Evolutionary conservation across 1,140 invertebrate genomes (phyloP).

Genomic region (Mya arenaria): DNA sequence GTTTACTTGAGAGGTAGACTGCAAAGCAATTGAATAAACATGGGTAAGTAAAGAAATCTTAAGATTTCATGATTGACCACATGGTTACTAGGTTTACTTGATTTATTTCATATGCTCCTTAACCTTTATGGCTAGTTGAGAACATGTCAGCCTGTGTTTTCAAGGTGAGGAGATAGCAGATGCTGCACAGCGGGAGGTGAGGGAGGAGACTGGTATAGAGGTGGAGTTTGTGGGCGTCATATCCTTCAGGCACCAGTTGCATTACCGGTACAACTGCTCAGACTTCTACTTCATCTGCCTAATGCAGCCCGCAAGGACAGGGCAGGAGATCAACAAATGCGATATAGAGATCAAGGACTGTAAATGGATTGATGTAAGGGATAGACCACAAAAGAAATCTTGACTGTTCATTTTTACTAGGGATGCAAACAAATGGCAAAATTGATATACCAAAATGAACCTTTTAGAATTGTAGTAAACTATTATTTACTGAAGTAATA

Average conservation of each 20-base stretch:
- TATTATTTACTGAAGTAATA: no score
- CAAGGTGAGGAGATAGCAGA: conserved; percentile 90
- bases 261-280: conserved; percentile 89
- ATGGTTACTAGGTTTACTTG: no score
- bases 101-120: no score
- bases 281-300: conserved; percentile 92
- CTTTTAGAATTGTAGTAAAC: no score
- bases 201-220: conserved; percentile 93
- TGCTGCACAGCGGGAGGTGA: conserved; percentile 91
- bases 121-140: no score
- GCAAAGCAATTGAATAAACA: no score
- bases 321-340: conserved; percentile 85
- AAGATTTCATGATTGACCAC: no score
- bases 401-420: background rate
- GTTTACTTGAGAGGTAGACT: no score
- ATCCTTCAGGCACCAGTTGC: conserved; percentile 87
- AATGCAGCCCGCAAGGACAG: conserved; percentile 84
- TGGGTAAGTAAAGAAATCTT: no score
- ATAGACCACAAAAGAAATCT: background rate
- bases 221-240: conserved; percentile 89
- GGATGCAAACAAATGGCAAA: no score
- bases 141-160: no score
- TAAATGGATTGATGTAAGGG: conserved; percentile 87
- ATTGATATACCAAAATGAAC: no score
- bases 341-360: conserved; percentile 89